A percentile compares a stretch with the other conserved stretches of the same genome.
Conservation (phyloP, 2,888 invertebrate species). For the Oegoconia quadripuncta region DNA sequence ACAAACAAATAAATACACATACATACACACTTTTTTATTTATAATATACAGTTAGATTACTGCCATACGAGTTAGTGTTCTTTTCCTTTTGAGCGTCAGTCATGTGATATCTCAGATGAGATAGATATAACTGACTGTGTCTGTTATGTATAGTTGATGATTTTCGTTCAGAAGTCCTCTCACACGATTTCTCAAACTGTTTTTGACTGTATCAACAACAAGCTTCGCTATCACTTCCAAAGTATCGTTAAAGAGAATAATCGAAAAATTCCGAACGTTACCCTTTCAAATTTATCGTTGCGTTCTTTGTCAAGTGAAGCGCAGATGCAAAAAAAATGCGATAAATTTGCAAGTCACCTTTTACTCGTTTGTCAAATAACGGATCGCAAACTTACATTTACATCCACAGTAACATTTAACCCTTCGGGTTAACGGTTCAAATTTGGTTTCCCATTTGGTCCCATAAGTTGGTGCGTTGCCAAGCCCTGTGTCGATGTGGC, state of each 20-base stretch:
- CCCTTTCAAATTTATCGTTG: conserved; percentile 56
- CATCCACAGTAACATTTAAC: conserved; percentile 5
- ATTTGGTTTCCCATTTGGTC: conserved; percentile 17
- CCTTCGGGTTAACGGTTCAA: conserved; percentile 8
- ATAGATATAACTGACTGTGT: no score
- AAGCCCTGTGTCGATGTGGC: conserved; percentile 48
- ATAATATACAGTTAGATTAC: no score
- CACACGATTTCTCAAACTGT: no score
- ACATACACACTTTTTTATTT: no score
- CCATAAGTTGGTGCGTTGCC: conserved; percentile 24
- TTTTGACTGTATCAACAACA: no score
- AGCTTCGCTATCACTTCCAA: no score
- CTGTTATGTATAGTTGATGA: no score
- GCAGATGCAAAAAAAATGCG: conserved; percentile 60
- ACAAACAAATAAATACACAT: no score
- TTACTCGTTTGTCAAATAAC: conserved; percentile 66
- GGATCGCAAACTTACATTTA: conserved; percentile 32
- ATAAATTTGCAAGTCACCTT: conserved; percentile 67
- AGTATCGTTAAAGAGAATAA: conserved; percentile 22
- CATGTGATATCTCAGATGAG: no score
- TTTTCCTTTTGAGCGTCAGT: no score
- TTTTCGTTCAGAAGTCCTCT: no score
- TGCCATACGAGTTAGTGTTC: no score
- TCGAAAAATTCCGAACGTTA: conserved; percentile 46
- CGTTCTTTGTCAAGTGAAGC: conserved; percentile 54